Evolutionary conservation across 2,888 invertebrate genomes (phyloP).

Genomic region (Digitonthophagus gazella): DNA sequence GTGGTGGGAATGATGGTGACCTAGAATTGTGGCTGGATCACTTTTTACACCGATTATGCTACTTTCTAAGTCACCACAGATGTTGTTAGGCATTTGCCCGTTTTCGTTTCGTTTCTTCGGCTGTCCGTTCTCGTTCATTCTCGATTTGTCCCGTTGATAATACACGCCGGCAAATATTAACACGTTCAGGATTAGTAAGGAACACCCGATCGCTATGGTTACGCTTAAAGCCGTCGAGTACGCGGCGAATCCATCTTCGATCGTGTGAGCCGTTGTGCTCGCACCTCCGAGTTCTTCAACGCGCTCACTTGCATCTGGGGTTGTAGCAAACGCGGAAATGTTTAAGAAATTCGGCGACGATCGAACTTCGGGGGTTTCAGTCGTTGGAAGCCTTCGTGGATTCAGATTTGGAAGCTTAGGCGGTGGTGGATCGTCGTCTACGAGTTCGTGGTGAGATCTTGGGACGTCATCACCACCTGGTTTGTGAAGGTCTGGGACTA

Average conservation of each 20-base stretch:
- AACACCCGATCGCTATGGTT: slow-evolving; percentile 93
- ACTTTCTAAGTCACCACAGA: slow-evolving; percentile 79
- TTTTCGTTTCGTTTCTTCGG: slow-evolving; percentile 75
- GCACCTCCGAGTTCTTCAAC: slow-evolving; percentile 53
- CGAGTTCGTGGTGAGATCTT: slow-evolving; percentile 79
- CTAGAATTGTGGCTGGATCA: slow-evolving; percentile 70
- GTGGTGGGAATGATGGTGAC: slow-evolving; percentile 75
- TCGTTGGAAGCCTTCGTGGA: slow-evolving; percentile 58
- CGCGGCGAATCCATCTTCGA: slow-evolving; percentile 82
- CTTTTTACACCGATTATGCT: slow-evolving; percentile 58
- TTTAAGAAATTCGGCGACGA: slow-evolving; percentile 45
- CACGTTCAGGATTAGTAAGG: slow-evolving; percentile 85
- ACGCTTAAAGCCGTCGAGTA: slow-evolving; percentile 90
- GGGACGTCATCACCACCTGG: slow-evolving; percentile 86
- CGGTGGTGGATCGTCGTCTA: slow-evolving; percentile 63
- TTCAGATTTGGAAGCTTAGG: slow-evolving; percentile 58
- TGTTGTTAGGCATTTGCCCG: slow-evolving; percentile 85
- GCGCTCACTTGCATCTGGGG: slow-evolving; percentile 48
- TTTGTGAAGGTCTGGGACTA: slow-evolving; percentile 88
- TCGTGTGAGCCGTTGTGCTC: slow-evolving; percentile 58
- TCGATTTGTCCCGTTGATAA: slow-evolving; percentile 84
- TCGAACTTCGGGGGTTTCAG: slow-evolving; percentile 41
- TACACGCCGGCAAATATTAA: slow-evolving; percentile 93
- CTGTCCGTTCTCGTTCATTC: slow-evolving; percentile 60
- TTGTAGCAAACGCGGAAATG: slow-evolving; percentile 45